Conservation (phyloP, 2,888 invertebrate genomes). For the Heliconius cydno region DNA sequence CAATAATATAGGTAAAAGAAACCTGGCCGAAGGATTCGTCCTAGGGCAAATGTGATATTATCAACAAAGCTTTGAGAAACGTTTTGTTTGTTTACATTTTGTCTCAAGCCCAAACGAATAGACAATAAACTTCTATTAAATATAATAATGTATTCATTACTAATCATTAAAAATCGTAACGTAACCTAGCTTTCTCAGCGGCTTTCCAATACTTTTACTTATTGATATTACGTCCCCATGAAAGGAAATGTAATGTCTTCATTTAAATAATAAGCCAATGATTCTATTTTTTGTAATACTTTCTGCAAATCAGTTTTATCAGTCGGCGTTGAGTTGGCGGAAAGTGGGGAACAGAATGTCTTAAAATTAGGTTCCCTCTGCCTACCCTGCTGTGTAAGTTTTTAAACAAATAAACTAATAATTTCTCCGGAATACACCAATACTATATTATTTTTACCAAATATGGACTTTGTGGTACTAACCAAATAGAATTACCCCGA, state of each 20-base stretch:
- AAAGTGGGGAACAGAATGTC: no score
- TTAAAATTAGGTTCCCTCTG: no score
- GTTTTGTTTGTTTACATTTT: no score
- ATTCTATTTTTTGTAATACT: background rate
- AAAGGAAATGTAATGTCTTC: slow-evolving; percentile 24
- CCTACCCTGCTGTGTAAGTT: no score
- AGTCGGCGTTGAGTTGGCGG: no score
- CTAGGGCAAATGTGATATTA: no score
- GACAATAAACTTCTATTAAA: slow-evolving; percentile 6
- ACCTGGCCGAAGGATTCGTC: no score
- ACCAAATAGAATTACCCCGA: background rate
- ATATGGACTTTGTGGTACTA: background rate
- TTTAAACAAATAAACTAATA: no score
- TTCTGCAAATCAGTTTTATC: background rate
- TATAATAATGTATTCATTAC: slow-evolving; percentile 39
- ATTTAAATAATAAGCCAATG: slow-evolving; percentile 21
- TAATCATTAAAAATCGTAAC: slow-evolving; percentile 46
- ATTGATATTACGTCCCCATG: slow-evolving; percentile 41
- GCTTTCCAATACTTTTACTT: slow-evolving; percentile 51
- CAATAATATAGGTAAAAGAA: no score
- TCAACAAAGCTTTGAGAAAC: no score
- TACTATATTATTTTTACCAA: background rate
- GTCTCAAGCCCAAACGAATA: no score
- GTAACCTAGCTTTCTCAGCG: slow-evolving; percentile 46
- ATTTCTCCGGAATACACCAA: no score